Base-by-base conservation (phyloP, 1,140 invertebrate species). In the Zaprionus kolodkinae region DNA sequence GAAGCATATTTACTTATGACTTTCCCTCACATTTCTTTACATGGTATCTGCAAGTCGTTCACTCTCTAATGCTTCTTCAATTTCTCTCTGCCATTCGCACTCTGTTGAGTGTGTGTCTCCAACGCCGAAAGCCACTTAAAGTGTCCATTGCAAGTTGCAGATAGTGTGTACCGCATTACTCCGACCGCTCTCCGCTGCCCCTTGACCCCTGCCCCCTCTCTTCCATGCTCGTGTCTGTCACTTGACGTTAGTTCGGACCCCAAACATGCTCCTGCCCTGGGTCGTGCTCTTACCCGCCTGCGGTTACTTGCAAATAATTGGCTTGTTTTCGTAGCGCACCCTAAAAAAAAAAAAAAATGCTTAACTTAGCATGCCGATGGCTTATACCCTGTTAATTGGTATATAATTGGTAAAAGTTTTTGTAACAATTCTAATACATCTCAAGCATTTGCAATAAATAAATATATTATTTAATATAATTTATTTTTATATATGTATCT, bases 281-380 rank as follows among this genome's bases (percentile, higher is more conserved):
- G n/a, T n/a, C n/a, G n/a, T n/a, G n/a, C n/a, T n/a, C n/a, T n/a
- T n/a, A 7, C n/a, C 40, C 40, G 40, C 63, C 63, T 72, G 76
- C 40, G 72, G 76, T 60, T 75, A 76, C 72, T 79, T 68, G 62
- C 79, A 80, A 75, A 83, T 87, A 87, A 87, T 88, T 87, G 84
- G 78, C 73, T 80, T 79, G 80, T 86, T 86, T 86, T 45, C 7
- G 40, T n/a, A 15, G n/a, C n/a, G n/a, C 7, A 45, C 40, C n/a
- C 6, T 1, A 15, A 43, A 43, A 43, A 15, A 17, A 45, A 15
- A 2, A 15, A 2, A 15, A 45, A 15, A 45, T 9, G 6, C 1
- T 15, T 81, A 66, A 79, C 27, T 17, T 48, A 60, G 35, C 15
- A 50, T 21, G 9, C 15, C 12, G 3, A 27, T 6, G 40, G 40